Evolutionary conservation across 2,113 vertebrate species (phyloP).

Genomic region (Prunella himalayana): DNA sequence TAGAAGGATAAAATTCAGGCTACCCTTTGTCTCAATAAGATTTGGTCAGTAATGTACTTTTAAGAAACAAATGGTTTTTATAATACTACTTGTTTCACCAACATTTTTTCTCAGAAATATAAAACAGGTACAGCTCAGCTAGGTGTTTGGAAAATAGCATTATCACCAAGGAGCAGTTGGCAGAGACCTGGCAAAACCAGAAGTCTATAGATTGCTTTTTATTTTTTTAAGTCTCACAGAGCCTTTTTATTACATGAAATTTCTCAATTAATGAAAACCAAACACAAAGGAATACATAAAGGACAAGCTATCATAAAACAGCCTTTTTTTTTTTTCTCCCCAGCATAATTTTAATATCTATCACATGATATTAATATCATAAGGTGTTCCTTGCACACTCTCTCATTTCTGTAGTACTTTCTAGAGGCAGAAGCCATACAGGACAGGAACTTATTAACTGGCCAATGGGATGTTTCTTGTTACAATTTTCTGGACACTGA

Average conservation of each 20-base stretch:
- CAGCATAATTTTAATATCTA: background rate
- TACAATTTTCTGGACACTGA: background rate
- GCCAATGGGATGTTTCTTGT: background rate
- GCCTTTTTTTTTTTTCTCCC: accelerated
- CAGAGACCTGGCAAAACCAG: background rate
- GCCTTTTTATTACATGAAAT: background rate
- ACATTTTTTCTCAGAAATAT: background rate
- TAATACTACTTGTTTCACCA: background rate
- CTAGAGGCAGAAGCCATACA: background rate
- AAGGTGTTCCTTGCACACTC: background rate
- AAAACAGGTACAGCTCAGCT: background rate
- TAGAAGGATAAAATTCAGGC: background rate
- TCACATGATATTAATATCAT: accelerated
- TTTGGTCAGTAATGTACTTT: background rate
- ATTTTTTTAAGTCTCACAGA: background rate
- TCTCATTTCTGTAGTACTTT: background rate
- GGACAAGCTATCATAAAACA: background rate
- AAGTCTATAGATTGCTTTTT: background rate
- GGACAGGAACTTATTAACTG: background rate
- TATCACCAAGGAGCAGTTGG: background rate
- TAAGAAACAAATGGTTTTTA: background rate
- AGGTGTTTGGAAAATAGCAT: background rate
- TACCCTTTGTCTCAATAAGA: background rate
- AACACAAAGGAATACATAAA: background rate
- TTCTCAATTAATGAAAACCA: background rate